phyloP scores from a whole-genome alignment of 1,140 invertebrate species.

The Cecropterus lyciades region DNA sequence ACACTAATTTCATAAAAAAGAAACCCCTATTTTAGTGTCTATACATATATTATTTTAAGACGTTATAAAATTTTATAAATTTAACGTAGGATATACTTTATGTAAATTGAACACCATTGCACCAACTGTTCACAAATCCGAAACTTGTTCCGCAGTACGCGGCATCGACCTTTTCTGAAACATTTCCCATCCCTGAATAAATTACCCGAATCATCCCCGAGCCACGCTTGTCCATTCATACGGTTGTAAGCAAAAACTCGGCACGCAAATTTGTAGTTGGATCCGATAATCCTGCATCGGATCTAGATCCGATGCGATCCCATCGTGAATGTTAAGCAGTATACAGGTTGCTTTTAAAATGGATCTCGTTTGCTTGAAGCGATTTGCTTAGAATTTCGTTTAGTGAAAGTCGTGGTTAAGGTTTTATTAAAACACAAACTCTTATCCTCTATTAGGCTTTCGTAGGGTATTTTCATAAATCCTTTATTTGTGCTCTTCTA shows the following conservation, averaged over 20 bases:
- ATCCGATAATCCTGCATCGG: constrained; percentile 13
- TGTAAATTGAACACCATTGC: neutral
- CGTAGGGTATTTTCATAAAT: no score
- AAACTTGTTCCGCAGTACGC: constrained; percentile 16
- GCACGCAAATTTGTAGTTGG: constrained; percentile 26
- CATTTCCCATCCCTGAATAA: constrained; percentile 20
- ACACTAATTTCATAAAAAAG: no score
- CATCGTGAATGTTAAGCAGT: constrained; percentile 18
- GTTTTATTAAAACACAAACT: neutral
- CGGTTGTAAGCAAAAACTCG: constrained; percentile 8
- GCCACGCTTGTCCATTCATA: constrained; percentile 11
- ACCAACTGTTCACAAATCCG: constrained; percentile 8
- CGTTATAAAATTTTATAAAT: no score
- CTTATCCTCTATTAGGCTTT: no score
- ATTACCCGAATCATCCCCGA: constrained; percentile 14
- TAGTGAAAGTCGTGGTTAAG: neutral
- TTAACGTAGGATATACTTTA: no score
- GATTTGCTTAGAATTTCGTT: constrained; percentile 7
- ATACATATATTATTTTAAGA: no score
- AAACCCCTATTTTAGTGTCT: no score
- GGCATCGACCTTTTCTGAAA: constrained; percentile 1
- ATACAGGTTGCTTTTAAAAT: constrained; percentile 16
- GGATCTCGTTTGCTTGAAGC: constrained; percentile 1
- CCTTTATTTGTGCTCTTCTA: no score
- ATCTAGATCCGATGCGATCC: neutral